phyloP scores from a whole-genome alignment of 2,797 vertebrate species.

The Dryobates pubescens region DNA sequence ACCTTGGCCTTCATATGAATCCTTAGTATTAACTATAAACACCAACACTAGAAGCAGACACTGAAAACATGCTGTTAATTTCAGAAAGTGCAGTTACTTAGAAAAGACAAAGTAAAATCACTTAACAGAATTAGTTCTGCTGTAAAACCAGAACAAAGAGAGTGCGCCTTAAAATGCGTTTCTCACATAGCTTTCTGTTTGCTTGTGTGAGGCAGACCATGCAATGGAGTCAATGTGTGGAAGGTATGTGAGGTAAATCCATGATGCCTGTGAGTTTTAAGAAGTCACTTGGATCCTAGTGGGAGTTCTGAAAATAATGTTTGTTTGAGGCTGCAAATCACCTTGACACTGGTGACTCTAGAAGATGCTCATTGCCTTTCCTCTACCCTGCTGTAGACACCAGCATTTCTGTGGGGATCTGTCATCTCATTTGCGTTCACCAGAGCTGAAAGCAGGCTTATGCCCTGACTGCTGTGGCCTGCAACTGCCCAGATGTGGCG shows the following conservation, averaged over 20 bases:
- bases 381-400: neutral
- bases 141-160: no score
- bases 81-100: no score
- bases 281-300: neutral
- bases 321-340: neutral
- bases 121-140: no score
- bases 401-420: neutral
- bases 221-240: rapidly evolving
- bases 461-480: neutral
- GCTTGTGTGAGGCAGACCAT: neutral
- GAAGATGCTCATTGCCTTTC: neutral
- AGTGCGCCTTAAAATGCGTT: no score
- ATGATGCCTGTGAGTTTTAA: neutral
- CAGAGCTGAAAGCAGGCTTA: neutral
- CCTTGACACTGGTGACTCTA: rapidly evolving
- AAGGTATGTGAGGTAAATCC: neutral
- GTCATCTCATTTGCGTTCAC: rapidly evolving
- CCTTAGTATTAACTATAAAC: no score
- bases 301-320: rapidly evolving
- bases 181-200: rapidly evolving
- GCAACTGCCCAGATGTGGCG: neutral
- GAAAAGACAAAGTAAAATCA: no score
- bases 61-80: no score
- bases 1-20: no score
- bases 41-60: no score